Percentiles rank a stretch among this genome's conserved stretches.
Evolutionary conservation across 2,113 vertebrate species (phyloP).

Genomic region (Morphnarchus princeps): DNA sequence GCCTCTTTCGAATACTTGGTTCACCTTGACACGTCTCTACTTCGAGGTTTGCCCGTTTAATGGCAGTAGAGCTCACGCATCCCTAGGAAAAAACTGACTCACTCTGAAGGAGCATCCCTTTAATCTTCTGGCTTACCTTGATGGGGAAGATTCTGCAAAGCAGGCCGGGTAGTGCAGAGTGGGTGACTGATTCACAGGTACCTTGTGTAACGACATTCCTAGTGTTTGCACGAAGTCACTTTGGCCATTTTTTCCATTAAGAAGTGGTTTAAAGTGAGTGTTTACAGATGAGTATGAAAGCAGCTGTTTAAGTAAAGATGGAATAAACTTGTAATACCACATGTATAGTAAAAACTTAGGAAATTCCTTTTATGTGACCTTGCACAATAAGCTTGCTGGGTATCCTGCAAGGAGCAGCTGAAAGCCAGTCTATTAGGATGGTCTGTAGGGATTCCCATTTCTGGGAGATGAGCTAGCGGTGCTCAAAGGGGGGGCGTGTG

Average conservation of each 20-base stretch:
- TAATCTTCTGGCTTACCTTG: conserved; percentile 45
- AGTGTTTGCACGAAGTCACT: conserved; percentile 48
- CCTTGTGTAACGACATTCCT: conserved; percentile 46
- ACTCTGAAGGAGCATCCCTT: not conserved
- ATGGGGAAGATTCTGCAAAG: not conserved
- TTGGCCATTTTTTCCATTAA: conserved; percentile 53
- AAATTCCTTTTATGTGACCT: conserved; percentile 54
- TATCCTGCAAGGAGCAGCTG: conserved; percentile 7
- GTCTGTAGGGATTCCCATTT: not conserved
- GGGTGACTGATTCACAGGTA: conserved; percentile 37
- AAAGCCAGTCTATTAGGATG: not conserved
- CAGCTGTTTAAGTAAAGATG: conserved; percentile 67
- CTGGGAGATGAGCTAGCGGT: not conserved
- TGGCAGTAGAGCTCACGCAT: not conserved
- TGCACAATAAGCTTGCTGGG: conserved; percentile 61
- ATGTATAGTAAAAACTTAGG: conserved; percentile 65
- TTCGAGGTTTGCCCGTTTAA: not conserved
- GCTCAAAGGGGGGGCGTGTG: not conserved
- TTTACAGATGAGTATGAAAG: conserved; percentile 57
- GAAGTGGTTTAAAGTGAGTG: conserved; percentile 52
- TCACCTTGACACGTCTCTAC: not conserved
- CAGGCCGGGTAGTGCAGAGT: conserved; percentile 15
- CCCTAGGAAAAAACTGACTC: not conserved
- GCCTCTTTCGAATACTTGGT: not conserved
- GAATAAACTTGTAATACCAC: conserved; percentile 72